A percentile compares a stretch with the other conserved stretches of the same genome.
phyloP scores from a whole-genome alignment of 2,888 invertebrate genomes.

The Pachymerium ferrugineum region DNA sequence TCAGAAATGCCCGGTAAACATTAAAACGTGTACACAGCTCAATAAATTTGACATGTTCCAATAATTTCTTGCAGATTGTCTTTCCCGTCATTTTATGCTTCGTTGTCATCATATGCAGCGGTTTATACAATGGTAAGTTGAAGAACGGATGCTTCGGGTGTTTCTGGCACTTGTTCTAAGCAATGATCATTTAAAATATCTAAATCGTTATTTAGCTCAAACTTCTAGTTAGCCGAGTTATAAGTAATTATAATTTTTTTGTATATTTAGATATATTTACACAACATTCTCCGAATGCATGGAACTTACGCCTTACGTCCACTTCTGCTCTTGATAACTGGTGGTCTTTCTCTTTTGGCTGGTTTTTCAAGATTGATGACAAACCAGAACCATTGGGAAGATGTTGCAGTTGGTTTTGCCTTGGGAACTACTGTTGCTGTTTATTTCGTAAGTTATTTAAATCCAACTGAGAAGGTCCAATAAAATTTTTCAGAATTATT shows the following conservation, averaged over 20 bases:
- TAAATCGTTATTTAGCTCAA: too few relatives aligned
- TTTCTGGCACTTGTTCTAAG: too few relatives aligned
- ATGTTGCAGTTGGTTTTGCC: slow-evolving; percentile 32
- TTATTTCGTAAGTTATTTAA: slow-evolving; percentile 31
- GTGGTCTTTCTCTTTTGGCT: slow-evolving; percentile 32
- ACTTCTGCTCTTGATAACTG: slow-evolving; percentile 28
- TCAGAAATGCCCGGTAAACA: slow-evolving; percentile 29
- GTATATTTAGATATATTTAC: slow-evolving; percentile 29
- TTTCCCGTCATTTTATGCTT: slow-evolving; percentile 35
- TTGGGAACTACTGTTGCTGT: slow-evolving; percentile 29
- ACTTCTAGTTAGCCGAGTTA: too few relatives aligned
- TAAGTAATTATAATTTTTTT: background rate
- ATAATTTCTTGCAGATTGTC: slow-evolving; percentile 32
- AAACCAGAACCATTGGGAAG: slow-evolving; percentile 32
- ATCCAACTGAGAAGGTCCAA: too few relatives aligned
- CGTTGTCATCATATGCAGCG: slow-evolving; percentile 34
- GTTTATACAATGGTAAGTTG: slow-evolving; percentile 33
- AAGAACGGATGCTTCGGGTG: background rate
- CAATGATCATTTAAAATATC: too few relatives aligned
- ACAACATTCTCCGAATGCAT: slow-evolving; percentile 33
- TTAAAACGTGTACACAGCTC: too few relatives aligned
- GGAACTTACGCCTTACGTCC: slow-evolving; percentile 35
- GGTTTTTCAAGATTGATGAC: slow-evolving; percentile 34
- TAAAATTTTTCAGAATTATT: background rate
- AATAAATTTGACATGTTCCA: background rate